These are phyloP conservation scores for Microtus montanus DNA, from an alignment of 2,113 vertebrate species.

Conservation along the genomic window DNA sequence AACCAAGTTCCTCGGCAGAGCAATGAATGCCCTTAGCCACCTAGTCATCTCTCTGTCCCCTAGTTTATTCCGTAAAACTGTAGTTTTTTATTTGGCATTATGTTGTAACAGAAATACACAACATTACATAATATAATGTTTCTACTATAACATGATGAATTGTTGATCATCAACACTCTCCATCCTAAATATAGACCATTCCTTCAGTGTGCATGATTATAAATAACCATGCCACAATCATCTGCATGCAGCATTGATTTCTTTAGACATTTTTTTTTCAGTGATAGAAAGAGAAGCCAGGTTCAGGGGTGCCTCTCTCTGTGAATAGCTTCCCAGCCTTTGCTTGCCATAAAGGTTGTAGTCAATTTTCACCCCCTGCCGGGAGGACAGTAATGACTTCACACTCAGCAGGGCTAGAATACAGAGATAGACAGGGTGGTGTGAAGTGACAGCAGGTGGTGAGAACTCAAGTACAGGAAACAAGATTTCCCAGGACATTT, in stretches of 20 bases:
- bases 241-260: background rate
- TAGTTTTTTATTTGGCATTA: background rate
- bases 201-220: background rate
- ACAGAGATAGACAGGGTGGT: background rate
- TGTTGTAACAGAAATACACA: background rate
- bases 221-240: background rate
- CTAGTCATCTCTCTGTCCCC: background rate
- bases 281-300: background rate
- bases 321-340: background rate
- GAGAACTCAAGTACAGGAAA: slow-evolving; percentile 12
- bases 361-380: background rate
- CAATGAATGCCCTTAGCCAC: too few relatives aligned
- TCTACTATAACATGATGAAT: background rate
- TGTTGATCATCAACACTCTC: background rate
- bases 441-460: background rate
- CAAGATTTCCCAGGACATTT: background rate
- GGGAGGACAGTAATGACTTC: background rate
- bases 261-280: background rate
- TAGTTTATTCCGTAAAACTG: background rate
- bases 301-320: background rate
- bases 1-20: background rate
- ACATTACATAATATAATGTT: background rate
- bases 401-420: background rate
- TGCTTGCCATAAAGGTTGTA: background rate
- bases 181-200: background rate